Evolutionary conservation across 2,113 vertebrate genomes (phyloP).

Genomic region (Probosciger aterrimus): DNA sequence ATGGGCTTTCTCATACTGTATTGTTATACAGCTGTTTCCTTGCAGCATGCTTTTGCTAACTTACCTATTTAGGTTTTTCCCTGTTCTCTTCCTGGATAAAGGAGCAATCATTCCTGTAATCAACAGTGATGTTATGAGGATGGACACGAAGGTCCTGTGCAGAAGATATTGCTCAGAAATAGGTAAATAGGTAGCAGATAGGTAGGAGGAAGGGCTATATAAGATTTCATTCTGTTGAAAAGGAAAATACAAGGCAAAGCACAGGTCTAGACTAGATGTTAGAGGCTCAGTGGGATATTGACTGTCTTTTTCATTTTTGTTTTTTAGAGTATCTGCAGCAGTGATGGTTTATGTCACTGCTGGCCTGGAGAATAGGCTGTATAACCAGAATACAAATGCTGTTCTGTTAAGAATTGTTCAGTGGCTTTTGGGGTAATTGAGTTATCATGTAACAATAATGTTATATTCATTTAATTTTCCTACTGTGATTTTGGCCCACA

Average conservation of each 20-base stretch:
- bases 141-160: background rate
- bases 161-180: background rate
- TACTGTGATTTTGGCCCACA: background rate
- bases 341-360: background rate
- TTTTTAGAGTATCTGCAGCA: background rate
- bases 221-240: background rate
- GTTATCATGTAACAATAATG: background rate
- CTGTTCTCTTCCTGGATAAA: background rate
- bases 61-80: background rate
- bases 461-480: background rate
- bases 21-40: background rate
- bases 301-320: background rate
- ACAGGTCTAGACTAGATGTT: background rate
- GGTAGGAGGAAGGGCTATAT: background rate
- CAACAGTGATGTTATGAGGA: rapidly evolving
- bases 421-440: background rate
- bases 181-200: background rate
- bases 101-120: background rate
- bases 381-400: background rate
- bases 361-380: background rate
- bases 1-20: background rate
- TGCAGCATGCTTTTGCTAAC: background rate
- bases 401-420: background rate
- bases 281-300: background rate
- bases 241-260: background rate